Evolutionary conservation across 2,797 vertebrate genomes (phyloP), one percentile per base, ranked within the genome.

Genomic region (Gymnodraco acuticeps): DNA sequence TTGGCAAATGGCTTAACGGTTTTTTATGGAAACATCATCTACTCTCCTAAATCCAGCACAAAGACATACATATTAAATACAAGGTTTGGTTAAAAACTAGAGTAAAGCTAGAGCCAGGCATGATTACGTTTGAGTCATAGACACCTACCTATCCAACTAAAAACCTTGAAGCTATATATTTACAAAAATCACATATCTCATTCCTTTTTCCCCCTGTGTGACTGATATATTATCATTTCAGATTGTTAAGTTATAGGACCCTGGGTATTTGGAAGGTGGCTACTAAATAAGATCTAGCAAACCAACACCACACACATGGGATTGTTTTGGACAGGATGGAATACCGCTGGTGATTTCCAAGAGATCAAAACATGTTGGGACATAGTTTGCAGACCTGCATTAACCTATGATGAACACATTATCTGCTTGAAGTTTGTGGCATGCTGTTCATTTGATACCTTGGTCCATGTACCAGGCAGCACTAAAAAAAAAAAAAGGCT

Each of bases 291-390:
- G 13, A 59, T 63, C 46, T 27, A 51, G 12, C 20, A n/a, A 76
- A 68, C 23, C 54, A 52, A 4, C 10, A 17, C 11, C 3, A 0
- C 11, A 60, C 47, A 50, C 45, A 47, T 3, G 9, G 38, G 41
- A 55, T 74, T 27, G 5, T 5, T 27, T 27, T 27, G 4, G 48
- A 19, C 1, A 14, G 58, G 55, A 48, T 41, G 27, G 38, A 45
- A 61, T 73, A 58, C 66, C 70, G 64, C 70, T 41, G 54, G 59
- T 50, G 19, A 62, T 65, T 43, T 56, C 27, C 41, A 59, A 41
- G 14, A 74, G 59, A 20, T 31, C 12, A 31, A 59, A 73, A 60
- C 17, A 58, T 67, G 58, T 63, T 23, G 31, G 16, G 13, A 19
- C 31, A 27, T 43, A 63, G 38, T 17, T 68, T 23, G 58, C 11